phyloP scores from a whole-genome alignment of 2,113 vertebrate genomes.

The Hypanus sabinus region DNA sequence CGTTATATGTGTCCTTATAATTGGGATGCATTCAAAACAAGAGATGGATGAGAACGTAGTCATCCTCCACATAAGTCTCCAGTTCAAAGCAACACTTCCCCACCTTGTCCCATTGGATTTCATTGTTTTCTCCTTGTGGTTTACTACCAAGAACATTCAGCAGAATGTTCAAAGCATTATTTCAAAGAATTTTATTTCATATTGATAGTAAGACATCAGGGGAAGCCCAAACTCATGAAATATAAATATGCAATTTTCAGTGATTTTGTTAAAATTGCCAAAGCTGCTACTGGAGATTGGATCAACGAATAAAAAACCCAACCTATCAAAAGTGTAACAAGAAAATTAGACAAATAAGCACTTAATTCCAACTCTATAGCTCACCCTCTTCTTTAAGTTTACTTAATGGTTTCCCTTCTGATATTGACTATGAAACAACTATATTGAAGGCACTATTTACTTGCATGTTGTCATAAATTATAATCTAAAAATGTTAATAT shows the following conservation, averaged over 20 bases:
- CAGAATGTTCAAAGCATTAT: neutral
- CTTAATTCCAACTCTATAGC: neutral
- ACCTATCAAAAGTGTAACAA: neutral
- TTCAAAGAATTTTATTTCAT: neutral
- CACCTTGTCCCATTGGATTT: neutral
- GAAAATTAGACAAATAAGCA: neutral
- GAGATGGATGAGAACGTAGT: neutral
- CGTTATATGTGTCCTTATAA: neutral
- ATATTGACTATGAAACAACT: neutral
- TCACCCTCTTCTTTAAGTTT: neutral
- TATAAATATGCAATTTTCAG: too few relatives aligned
- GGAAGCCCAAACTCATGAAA: neutral
- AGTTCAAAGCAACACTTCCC: neutral
- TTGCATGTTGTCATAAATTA: neutral
- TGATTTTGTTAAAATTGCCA: neutral
- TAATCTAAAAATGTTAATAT: neutral
- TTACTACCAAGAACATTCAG: neutral
- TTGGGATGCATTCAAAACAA: neutral
- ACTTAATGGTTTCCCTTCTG: neutral
- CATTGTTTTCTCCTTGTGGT: neutral
- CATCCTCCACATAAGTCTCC: neutral
- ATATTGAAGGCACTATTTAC: neutral
- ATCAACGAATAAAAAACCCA: neutral
- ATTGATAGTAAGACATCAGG: neutral
- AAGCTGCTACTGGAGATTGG: neutral